These are phyloP conservation scores for Stegostoma tigrinum DNA, from an alignment of 2,113 vertebrate genomes.

Conservation along the genomic window DNA sequence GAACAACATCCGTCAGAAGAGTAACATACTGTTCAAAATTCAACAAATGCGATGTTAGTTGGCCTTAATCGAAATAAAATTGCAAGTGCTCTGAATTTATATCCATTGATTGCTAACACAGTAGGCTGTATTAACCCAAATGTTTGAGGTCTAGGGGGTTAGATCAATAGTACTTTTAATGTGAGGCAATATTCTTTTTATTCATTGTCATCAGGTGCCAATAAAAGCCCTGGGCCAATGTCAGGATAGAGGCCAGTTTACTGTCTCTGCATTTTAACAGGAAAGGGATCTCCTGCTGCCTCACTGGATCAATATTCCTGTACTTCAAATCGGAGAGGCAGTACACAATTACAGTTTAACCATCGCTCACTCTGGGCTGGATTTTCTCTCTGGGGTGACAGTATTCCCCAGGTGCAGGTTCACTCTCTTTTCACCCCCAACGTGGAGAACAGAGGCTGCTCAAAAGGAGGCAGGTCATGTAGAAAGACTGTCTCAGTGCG, in stretches of 20 bases:
- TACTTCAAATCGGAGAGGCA: neutral
- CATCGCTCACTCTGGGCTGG: neutral
- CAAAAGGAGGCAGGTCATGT: no score
- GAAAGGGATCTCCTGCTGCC: neutral
- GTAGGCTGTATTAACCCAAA: neutral
- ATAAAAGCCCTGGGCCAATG: neutral
- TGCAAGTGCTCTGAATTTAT: neutral
- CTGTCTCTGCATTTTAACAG: neutral
- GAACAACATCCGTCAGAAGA: neutral
- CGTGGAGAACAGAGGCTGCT: no score
- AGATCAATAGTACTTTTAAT: no score
- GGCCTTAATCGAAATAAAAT: neutral
- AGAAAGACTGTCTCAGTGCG: no score
- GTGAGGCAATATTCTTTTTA: neutral
- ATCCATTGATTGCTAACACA: neutral
- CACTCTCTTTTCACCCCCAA: no score
- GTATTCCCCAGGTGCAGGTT: no score
- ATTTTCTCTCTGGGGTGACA: no score
- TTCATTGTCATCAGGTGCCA: neutral
- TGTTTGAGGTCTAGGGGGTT: neutral
- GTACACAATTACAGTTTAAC: neutral
- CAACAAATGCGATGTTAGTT: neutral
- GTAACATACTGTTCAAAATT: neutral
- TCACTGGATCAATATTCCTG: neutral
- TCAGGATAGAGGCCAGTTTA: neutral